phyloP scores from a whole-genome alignment of 2,113 vertebrate species.

The Morphnarchus princeps region DNA sequence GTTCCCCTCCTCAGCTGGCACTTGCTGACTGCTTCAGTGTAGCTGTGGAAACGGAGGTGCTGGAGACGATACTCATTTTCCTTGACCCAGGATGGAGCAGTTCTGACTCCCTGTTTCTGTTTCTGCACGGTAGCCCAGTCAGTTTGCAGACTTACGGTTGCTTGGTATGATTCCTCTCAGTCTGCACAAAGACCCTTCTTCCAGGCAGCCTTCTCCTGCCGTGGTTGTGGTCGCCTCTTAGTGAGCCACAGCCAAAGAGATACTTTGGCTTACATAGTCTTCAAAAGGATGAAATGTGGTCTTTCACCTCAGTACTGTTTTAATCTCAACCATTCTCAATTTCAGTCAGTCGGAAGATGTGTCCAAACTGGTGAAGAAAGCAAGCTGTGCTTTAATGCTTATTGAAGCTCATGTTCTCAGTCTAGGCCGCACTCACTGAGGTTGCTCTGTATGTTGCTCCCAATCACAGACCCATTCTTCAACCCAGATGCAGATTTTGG shows the following conservation, averaged over 20 bases:
- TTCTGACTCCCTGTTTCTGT: neutral
- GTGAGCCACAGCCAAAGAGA: neutral
- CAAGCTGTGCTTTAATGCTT: neutral
- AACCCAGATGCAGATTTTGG: neutral
- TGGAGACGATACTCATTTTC: neutral
- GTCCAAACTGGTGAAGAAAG: neutral
- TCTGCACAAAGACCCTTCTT: neutral
- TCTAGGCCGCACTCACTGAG: accelerated
- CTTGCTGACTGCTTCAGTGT: neutral
- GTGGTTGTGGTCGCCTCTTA: accelerated
- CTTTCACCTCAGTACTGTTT: neutral
- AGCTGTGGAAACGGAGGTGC: accelerated
- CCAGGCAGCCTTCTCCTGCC: neutral
- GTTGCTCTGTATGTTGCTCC: neutral
- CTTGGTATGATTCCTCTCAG: neutral
- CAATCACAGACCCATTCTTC: neutral
- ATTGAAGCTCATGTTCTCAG: neutral
- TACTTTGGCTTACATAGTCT: neutral
- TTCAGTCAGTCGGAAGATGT: neutral
- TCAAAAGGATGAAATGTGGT: neutral
- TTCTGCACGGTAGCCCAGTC: accelerated
- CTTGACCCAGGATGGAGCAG: neutral
- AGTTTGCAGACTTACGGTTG: accelerated
- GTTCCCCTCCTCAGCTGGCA: neutral
- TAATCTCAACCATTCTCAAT: neutral